phyloP scores from a whole-genome alignment of 2,888 invertebrate species.

The Drosophila mulleri region DNA sequence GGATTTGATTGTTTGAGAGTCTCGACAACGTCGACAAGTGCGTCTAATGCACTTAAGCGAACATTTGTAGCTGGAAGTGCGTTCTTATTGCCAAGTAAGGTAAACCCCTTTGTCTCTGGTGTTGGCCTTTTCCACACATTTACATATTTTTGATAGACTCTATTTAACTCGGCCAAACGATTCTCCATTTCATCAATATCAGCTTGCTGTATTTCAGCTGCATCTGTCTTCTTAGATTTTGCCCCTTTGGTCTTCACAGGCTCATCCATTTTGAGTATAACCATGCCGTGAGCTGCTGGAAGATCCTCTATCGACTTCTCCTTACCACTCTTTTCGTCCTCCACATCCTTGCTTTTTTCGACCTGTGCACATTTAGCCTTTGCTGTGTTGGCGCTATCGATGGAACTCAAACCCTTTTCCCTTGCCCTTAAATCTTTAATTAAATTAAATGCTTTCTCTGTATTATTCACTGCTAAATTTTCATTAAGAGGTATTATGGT shows the following conservation, averaged over 20 bases:
- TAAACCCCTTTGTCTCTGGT: background rate
- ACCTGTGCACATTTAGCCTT: background rate
- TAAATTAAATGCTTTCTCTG: background rate
- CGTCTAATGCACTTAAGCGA: constrained; percentile 45
- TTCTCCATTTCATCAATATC: constrained; percentile 3
- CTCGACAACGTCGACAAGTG: constrained; percentile 51
- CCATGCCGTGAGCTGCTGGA: constrained; percentile 17
- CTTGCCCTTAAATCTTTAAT: background rate
- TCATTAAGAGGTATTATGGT: background rate
- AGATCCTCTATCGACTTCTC: constrained; percentile 3
- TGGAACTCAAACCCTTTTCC: background rate
- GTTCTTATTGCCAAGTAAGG: constrained; percentile 1
- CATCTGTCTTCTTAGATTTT: background rate
- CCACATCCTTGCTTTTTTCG: background rate
- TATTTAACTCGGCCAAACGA: constrained; percentile 33
- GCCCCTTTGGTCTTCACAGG: background rate
- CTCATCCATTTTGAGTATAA: constrained; percentile 19
- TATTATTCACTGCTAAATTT: background rate
- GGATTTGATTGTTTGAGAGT: constrained; percentile 45
- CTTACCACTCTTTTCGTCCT: background rate
- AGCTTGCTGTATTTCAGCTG: too few species aligned
- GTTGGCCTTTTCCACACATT: constrained; percentile 30
- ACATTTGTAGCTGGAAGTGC: background rate
- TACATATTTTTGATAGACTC: constrained; percentile 36
- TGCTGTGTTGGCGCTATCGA: background rate